Evolutionary conservation across 2,888 invertebrate species (phyloP).

Genomic region (Drosophila atroscutellata): DNA sequence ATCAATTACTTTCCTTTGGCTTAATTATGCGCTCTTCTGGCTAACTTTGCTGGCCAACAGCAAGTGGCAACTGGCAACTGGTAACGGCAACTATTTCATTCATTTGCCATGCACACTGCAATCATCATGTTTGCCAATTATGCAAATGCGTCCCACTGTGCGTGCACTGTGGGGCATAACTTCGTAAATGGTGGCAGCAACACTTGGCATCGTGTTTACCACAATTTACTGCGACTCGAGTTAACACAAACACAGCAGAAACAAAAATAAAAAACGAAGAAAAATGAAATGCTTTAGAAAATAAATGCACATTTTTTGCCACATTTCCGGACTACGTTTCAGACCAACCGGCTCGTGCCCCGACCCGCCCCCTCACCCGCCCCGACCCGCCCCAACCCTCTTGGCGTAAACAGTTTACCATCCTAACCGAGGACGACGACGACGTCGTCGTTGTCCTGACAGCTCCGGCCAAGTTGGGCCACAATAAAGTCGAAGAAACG

Average conservation of each 20-base stretch:
- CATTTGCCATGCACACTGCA: conserved; percentile 30
- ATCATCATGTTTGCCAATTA: conserved; percentile 70
- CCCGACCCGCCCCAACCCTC: too few relatives aligned
- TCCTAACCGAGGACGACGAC: conserved; percentile 15
- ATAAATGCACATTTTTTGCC: conserved; percentile 78
- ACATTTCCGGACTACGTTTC: conserved; percentile 63
- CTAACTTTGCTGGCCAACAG: neutral
- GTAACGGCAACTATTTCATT: too few relatives aligned
- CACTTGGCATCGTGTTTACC: conserved; percentile 78
- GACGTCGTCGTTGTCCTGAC: conserved; percentile 39
- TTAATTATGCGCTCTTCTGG: neutral
- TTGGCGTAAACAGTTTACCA: conserved; percentile 36
- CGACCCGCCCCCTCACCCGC: neutral
- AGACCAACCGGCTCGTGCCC: conserved; percentile 2
- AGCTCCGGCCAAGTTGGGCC: conserved; percentile 50
- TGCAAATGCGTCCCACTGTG: conserved; percentile 76
- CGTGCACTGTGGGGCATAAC: conserved; percentile 75
- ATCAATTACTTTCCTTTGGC: neutral
- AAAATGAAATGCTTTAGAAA: conserved; percentile 49
- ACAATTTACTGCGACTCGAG: conserved; percentile 79
- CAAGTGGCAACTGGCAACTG: neutral
- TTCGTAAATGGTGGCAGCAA: conserved; percentile 73
- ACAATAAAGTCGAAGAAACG: conserved; percentile 64
- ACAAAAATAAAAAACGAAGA: conserved; percentile 3
- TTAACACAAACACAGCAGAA: conserved; percentile 58